Base-by-base conservation (phyloP, 53 echinoderm and acorn worm species). In the Paracentrotus lividus region DNA sequence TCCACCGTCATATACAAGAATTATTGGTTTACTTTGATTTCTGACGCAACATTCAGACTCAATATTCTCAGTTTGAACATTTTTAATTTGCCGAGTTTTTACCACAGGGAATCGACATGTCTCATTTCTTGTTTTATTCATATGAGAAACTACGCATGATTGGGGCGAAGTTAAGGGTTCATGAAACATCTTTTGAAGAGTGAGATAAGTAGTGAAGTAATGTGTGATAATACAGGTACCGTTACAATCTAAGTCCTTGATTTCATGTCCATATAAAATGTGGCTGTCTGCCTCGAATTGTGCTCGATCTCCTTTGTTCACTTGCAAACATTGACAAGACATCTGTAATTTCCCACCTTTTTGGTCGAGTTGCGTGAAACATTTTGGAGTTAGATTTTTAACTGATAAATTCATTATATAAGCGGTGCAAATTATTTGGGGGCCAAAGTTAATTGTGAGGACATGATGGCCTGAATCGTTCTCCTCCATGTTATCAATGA, bases 381-480 rank as follows among this genome's bases (percentile, higher is more conserved):
- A 81, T 24, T 12, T 44, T 24, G 81, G 47, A n/a, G 40, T 9
- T 81, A 9, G 24, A 81, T 1, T 8, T 81, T 49, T 27, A 16
- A 81, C 27, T 8, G 81, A 45, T 47, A 81, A 47, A n/a, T 81
- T 45, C n/a, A 81, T 1, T 1, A 45, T 47, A 0, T n/a, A 8
- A 81, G 42, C 23, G 5, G 81, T 81, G 24, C 81, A 81, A 0
- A 81, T 23, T 26, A 5, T 12, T 38, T 81, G 44, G 9, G 16
- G 9, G 10, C 21, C 47, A 7, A n/a, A 3, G n/a, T 81, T 15
- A 81, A 81, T 38, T n/a, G 20, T 47, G 20, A 81, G 9, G 8
- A 81, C 27, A n/a, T 81, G 81, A 20, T 81, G 26, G 24, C 81
- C 81, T 4, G 81, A 47, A 45, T 81, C 81, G 16, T n/a, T 47